phyloP scores from a whole-genome alignment of 2,113 vertebrate genomes.

The Eretmochelys imbricata region DNA sequence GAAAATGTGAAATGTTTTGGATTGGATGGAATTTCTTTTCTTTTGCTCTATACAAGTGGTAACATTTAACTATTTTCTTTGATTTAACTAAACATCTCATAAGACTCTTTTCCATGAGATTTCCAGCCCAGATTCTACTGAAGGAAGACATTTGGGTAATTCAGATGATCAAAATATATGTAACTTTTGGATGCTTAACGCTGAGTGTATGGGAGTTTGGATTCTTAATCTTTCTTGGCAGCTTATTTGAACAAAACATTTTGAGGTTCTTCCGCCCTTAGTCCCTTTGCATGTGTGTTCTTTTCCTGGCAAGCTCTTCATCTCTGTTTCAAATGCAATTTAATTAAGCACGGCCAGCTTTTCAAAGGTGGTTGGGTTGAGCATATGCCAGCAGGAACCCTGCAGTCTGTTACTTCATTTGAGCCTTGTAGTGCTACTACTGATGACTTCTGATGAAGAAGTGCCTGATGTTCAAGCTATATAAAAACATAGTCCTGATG shows the following conservation, averaged over 20 bases:
- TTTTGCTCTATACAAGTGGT: constrained; percentile 6
- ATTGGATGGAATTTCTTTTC: constrained; percentile 16
- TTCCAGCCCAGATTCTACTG: constrained; percentile 58
- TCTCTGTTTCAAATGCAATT: background rate
- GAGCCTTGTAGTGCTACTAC: background rate
- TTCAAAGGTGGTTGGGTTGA: constrained; percentile 17
- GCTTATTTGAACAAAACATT: background rate
- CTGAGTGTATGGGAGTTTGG: constrained; percentile 34
- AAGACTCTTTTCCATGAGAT: constrained; percentile 31
- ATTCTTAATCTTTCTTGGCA: constrained; percentile 23
- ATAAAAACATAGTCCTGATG: background rate
- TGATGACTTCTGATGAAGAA: constrained; percentile 11
- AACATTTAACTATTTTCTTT: constrained; percentile 36
- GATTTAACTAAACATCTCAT: constrained; percentile 42
- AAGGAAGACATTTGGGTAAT: constrained; percentile 32
- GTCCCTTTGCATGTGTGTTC: background rate
- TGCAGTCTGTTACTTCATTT: background rate
- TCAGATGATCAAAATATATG: constrained; percentile 16
- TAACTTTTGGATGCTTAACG: constrained; percentile 7
- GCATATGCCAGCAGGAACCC: background rate
- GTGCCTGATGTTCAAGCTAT: background rate
- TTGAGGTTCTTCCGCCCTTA: background rate
- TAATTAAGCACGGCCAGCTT: background rate
- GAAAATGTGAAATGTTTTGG: constrained; percentile 37
- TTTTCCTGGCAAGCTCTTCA: constrained; percentile 18